Base-by-base conservation (phyloP, 2,797 vertebrate genomes). In the Chaunax sp. region DNA sequence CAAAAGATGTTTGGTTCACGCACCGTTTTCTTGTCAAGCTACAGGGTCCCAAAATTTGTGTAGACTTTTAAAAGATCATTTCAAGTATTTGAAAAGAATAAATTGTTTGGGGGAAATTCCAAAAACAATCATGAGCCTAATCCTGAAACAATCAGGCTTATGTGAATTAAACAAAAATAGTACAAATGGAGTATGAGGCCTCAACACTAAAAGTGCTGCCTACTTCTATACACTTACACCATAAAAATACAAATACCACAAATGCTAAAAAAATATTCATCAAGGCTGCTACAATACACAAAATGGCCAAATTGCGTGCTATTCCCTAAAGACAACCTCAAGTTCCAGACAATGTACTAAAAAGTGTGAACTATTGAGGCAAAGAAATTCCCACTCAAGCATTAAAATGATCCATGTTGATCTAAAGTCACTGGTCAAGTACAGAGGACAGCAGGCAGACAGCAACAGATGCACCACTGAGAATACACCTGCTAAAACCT, bases 391-490 rank as follows among this genome's bases (percentile, higher is more conserved):
- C 10, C 11, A 57, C n/a, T 58, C 1, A 23, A 35, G 9, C 12
- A 37, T 30, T 16, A 16, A 61, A 38, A 44, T 6, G 2, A 47
- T 2, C 25, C 16, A 41, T 40, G 20, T 30, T 25, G 6, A 59
- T 46, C 19, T 16, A 20, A 59, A 35, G 19, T 30, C n/a, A 58
- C 8, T 46, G 20, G 28, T 62, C 2, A 65, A 63, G 25, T 44
- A 26, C 44, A 33, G 55, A 50, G 13, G 26, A 58, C 63, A 55
- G 23, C 22, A 33, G 30, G 18, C 16, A 38, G 52, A 66, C 40
- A 78, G 43, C 66, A 41, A 54, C 38, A 65, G 40, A 59, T 52
- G 23, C 55, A 52, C 18, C 20, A 53, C 43, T 26, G 33, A 46
- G 19, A 57, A 40, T 16, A 40, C 38, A 37, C 18, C 57, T 41